Conservation (phyloP, 2,113 vertebrate genomes). For the Heterocephalus glaber region DNA sequence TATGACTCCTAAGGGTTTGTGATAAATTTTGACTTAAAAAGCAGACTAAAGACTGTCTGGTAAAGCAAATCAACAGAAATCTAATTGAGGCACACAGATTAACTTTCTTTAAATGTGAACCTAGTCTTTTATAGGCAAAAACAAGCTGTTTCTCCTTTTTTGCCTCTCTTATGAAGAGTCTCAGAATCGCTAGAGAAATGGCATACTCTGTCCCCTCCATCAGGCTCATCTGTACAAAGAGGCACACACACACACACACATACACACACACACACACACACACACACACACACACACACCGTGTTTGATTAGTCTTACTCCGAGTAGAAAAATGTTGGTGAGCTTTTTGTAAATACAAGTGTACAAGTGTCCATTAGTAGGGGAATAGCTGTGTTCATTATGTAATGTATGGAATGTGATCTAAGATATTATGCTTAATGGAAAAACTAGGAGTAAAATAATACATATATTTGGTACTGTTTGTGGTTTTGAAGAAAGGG, state of each 20-base stretch:
- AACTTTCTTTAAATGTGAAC: background rate
- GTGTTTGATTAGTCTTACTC: background rate
- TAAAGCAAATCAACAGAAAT: slow-evolving; percentile 31
- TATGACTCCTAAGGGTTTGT: background rate
- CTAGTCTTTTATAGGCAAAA: slow-evolving; percentile 8
- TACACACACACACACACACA: background rate
- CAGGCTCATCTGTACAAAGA: background rate
- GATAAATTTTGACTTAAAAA: slow-evolving; percentile 21
- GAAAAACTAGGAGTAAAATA: background rate
- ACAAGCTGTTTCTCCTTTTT: background rate
- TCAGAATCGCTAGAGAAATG: background rate
- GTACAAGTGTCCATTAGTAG: background rate
- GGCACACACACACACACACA: too few relatives aligned
- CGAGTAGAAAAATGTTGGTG: background rate
- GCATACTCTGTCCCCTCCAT: background rate
- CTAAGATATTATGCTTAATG: background rate
- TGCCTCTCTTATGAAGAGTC: background rate
- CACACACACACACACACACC: background rate
- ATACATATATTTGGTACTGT: background rate
- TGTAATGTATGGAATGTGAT: background rate
- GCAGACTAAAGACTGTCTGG: background rate
- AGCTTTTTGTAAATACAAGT: background rate
- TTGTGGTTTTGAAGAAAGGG: background rate
- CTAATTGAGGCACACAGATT: background rate
- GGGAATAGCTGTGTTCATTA: background rate